These are phyloP conservation scores for Hydrocynus forskahlii DNA, from an alignment of 2,797 vertebrate species.

Conservation along the genomic window DNA sequence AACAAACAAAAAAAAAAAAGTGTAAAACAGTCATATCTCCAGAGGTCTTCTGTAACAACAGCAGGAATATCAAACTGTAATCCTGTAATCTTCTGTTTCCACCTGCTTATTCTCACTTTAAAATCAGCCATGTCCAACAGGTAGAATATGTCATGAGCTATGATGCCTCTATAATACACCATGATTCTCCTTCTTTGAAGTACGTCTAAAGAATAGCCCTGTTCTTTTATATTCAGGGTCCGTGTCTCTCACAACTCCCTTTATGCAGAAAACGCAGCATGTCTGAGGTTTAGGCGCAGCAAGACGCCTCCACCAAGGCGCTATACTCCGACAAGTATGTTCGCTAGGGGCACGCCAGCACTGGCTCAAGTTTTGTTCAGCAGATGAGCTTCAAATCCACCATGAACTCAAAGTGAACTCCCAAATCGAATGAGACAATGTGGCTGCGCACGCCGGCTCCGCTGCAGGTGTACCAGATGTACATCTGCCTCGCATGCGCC, in stretches of 20 bases:
- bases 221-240: not conserved
- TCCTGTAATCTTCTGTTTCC: not conserved
- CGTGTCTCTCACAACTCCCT: too few relatives aligned
- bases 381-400: slow-evolving; percentile 22
- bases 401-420: slow-evolving; percentile 36
- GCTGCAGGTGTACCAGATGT: slow-evolving; percentile 43
- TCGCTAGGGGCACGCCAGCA: not conserved
- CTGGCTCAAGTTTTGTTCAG: not conserved
- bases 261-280: not conserved
- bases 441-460: slow-evolving; percentile 1
- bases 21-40: too few relatives aligned
- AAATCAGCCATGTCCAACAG: not conserved
- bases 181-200: slow-evolving; percentile 5
- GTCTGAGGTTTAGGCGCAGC: not conserved
- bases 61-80: not conserved
- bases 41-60: too few relatives aligned
- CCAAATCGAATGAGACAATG: slow-evolving; percentile 12
- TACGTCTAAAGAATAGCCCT: not conserved
- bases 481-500: not conserved
- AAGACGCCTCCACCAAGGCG: not conserved
- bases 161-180: not conserved
- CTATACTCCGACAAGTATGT: not conserved
- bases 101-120: not conserved
- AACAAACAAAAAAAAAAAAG: too few relatives aligned
- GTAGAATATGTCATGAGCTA: not conserved